Evolutionary conservation across 2,113 vertebrate species (phyloP).

Genomic region (Leucosticte australis): DNA sequence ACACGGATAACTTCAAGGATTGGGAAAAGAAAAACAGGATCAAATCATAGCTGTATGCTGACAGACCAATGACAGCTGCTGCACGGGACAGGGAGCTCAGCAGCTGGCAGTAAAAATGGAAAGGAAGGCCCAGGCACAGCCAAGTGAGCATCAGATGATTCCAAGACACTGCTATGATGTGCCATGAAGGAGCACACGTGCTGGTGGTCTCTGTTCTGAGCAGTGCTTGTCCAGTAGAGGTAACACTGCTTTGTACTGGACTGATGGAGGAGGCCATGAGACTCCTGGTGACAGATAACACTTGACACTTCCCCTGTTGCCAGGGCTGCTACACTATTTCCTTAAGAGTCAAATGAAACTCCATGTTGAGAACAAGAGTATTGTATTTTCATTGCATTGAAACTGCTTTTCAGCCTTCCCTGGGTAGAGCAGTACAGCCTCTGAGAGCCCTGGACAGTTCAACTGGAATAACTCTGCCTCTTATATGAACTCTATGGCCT

Average conservation of each 20-base stretch:
- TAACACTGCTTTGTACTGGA: not conserved
- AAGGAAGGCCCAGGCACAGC: not conserved
- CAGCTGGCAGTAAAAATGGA: not conserved
- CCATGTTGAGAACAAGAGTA: not conserved
- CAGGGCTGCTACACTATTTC: not conserved
- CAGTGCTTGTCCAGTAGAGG: not conserved
- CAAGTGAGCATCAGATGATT: not conserved
- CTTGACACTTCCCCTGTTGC: not conserved
- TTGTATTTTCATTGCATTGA: not conserved
- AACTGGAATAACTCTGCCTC: not conserved
- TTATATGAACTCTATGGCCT: not conserved
- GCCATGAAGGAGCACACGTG: fast-evolving
- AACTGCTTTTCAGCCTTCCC: not conserved
- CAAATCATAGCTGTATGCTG: not conserved
- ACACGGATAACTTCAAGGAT: not conserved
- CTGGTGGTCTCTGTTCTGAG: not conserved
- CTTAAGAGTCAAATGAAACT: not conserved
- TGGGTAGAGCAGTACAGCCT: not conserved
- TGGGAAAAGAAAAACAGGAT: not conserved
- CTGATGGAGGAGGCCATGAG: not conserved
- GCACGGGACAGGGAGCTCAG: not conserved
- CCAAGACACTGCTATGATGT: not conserved
- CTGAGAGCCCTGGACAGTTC: not conserved
- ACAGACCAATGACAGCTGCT: not conserved
- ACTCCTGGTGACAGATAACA: not conserved